A percentile compares a stretch with the other conserved stretches of the same genome.
Evolutionary conservation across 2,113 vertebrate genomes (phyloP).

Genomic region (Cyanoramphus novaezelandiae): DNA sequence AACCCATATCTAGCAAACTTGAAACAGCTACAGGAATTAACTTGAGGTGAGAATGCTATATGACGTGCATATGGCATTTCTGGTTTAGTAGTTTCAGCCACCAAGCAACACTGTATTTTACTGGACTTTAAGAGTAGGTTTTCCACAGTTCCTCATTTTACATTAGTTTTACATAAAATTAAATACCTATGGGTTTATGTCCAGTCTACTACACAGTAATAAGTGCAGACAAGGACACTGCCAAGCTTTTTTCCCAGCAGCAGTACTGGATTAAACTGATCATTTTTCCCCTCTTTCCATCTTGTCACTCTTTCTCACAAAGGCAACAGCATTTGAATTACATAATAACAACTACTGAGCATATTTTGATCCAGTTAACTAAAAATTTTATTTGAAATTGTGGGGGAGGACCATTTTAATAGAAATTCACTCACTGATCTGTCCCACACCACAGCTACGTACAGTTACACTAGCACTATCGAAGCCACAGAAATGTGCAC

Average conservation of each 20-base stretch:
- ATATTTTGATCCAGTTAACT: background rate
- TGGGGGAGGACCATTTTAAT: background rate
- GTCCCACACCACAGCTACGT: background rate
- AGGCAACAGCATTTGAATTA: background rate
- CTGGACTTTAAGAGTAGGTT: background rate
- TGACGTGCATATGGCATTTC: background rate
- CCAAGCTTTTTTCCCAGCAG: background rate
- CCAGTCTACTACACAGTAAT: background rate
- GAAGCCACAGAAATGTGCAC: background rate
- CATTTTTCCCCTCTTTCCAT: background rate
- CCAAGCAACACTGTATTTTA: background rate
- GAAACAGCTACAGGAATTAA: background rate
- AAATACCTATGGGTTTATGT: background rate
- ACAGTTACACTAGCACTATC: background rate
- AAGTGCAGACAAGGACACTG: background rate
- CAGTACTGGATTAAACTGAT: background rate
- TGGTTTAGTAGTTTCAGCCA: background rate
- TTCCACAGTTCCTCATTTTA: background rate
- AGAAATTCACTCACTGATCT: background rate
- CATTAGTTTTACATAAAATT: background rate
- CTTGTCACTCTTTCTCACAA: background rate
- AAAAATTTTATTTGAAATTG: background rate
- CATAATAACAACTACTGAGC: accelerated
- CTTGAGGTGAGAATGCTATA: background rate
- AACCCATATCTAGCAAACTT: background rate